These are phyloP conservation scores for Rhagonycha fulva DNA, from an alignment of 2,888 invertebrate species.

Conservation along the genomic window DNA sequence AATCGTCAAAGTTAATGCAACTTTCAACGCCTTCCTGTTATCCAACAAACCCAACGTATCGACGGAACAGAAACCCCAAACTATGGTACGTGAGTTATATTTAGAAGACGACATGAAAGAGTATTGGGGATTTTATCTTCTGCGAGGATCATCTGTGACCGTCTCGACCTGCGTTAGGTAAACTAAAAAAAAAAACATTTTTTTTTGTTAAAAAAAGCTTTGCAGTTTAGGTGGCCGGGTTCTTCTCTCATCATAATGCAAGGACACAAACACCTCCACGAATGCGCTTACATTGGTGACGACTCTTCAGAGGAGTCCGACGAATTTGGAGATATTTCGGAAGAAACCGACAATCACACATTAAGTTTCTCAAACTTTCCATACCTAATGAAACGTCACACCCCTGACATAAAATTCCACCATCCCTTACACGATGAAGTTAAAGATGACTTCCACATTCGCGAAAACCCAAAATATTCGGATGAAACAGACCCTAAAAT, in stretches of 20 bases:
- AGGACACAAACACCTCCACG: constrained; percentile 76
- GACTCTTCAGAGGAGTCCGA: constrained; percentile 78
- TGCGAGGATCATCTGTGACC: constrained; percentile 74
- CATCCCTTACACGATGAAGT: constrained; percentile 55
- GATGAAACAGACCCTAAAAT: constrained; percentile 49
- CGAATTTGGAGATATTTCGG: constrained; percentile 56
- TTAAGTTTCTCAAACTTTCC: constrained; percentile 62
- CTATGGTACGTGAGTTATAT: constrained; percentile 70
- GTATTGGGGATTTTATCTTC: constrained; percentile 81
- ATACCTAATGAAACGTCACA: constrained; percentile 66
- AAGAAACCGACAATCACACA: constrained; percentile 44
- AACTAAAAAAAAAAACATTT: background rate
- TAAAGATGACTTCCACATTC: constrained; percentile 37
- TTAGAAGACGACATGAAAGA: constrained; percentile 82
- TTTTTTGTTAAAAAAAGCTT: constrained; percentile 6
- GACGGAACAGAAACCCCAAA: constrained; percentile 62
- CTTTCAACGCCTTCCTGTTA: constrained; percentile 76
- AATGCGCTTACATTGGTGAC: constrained; percentile 81
- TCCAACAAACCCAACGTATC: constrained; percentile 64
- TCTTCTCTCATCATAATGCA: constrained; percentile 77
- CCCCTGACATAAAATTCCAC: constrained; percentile 65
- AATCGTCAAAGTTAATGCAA: constrained; percentile 66
- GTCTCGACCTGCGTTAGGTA: constrained; percentile 79
- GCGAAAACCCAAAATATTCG: constrained; percentile 25
- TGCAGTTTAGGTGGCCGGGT: constrained; percentile 67